Evolutionary conservation across 2,888 invertebrate species (phyloP), one percentile per base, ranked within the genome.

Genomic region (Agonopterix alstromeriana): DNA sequence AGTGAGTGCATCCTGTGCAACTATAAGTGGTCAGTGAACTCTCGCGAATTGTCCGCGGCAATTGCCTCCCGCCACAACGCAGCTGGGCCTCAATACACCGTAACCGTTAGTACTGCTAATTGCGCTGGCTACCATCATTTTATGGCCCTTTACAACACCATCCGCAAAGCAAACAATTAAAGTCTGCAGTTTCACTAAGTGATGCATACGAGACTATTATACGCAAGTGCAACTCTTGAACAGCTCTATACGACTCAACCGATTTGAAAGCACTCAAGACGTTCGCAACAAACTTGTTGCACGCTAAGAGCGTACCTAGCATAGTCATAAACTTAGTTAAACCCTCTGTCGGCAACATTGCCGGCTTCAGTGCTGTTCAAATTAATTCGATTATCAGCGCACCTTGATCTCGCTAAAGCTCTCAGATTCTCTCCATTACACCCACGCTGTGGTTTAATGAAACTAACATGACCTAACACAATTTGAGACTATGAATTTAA

Each of bases 321-420:
- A 82, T 86, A 82, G 68, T 83, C 81, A 79, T 84, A 85, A 86
- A 87, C 84, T 85, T 77, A 85, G 86, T 87, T 86, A 85, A 75
- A 70, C 74, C 73, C 73, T 77, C 77, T 70, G 77, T 78, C 78
- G 76, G 81, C 69, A 73, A 78, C 78, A 76, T 73, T 70, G 80
- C 73, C 68, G 76, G 77, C 79, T 80, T 71, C 77, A 71, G 64
- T 76, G 78, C 76, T 73, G 79, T 76, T 70, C 76, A 76, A 77
- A 85, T 84, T 88, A 85, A 87, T 86, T 87, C 77, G 77, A 87
- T 88, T 87, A 87, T 80, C 79, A 78, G 75, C 69, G 77, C 86
- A 86, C 86, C 86, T 85, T 78, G 78, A 82, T 83, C 75, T 76
- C 65, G 59, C 73, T 76, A 72, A 75, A 75, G 73, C 76, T 71